Base-by-base conservation (phyloP, 2,888 invertebrate species). In the Drosophila subsilvestris region DNA sequence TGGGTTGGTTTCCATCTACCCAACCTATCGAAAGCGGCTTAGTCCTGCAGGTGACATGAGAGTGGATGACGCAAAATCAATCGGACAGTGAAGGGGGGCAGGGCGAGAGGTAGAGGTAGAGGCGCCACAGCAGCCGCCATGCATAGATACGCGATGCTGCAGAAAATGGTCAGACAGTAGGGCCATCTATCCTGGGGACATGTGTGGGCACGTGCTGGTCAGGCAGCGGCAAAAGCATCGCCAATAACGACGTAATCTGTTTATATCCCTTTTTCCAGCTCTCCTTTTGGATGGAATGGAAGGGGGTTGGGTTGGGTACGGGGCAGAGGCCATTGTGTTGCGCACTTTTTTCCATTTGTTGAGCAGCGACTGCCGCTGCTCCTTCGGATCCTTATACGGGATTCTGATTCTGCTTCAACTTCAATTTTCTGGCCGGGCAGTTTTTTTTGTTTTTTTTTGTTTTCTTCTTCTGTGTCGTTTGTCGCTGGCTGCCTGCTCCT, bases 221-320 rank as follows among this genome's bases (percentile, higher is more conserved):
- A 58, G 61, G 63, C 37, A 54, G 54, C 25, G 53, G 61, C 56
- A 68, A 25, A 25, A 59, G 70, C 70, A 87, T 72, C 82, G 80
- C 79, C 83, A 84, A 84, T 88, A 84, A 84, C 89, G 86, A 85
- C 84, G 88, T 87, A 89, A 85, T 89, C 85, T 89, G 89, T 85
- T 85, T 85, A 88, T 85, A 87, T 85, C 85, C 89, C 78, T 85
- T 88, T 83, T 69, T 72, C 37, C n/a, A 49, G n/a, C 44, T 44
- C 54, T 50, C 59, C 65, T 80, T 77, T 79, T 20, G 20, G 20
- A 2, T 20, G 20, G 20, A n/a, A n/a, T 20, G 3, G 20, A 20
- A 20, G n/a, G n/a, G n/a, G n/a, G n/a, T n/a, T n/a, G n/a, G n/a
- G n/a, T n/a, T n/a, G n/a, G n/a, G n/a, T n/a, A n/a, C n/a, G n/a